Evolutionary conservation across 2,113 vertebrate genomes (phyloP), one percentile per base, ranked within the genome.

Genomic region (Cebidichthys violaceus): DNA sequence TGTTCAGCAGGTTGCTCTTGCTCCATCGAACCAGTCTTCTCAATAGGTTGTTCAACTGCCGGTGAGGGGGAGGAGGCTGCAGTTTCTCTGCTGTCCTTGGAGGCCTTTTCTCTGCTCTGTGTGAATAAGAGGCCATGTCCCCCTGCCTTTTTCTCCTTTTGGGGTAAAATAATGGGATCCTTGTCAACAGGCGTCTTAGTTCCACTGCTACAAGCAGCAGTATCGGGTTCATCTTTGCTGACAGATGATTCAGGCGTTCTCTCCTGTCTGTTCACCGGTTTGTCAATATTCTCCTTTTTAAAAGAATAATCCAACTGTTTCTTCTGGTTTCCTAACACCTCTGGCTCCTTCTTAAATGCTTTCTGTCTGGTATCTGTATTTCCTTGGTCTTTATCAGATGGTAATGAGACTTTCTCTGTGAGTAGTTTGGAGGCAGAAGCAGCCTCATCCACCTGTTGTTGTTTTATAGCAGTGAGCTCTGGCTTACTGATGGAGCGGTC

Each of bases 181-280:
- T 74, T 67, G 66, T 89, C 82, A 90, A 88, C 64, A 29, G 85
- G 61, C 10, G n/a, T 45, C 88, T 90, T 91, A 90, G 91, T 91
- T 73, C 27, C 79, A 6, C 65, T 61, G 77, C 61, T 69, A 41
- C n/a, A 13, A 62, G 79, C 55, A 43, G 77, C 70, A 62, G 75
- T 88, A 87, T 93, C 88, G 1, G 77, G 83, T 86, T 89, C 88
- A 60, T 86, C 79, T 75, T 70, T 82, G 66, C 14, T 86, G 71
- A 92, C 71, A 45, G 89, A 64, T 13, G 59, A 39, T 54, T 86
- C 60, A 59, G 86, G 41, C 35, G 66, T 39, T 60, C 22, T 77
- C 24, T 76, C 79, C 61, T 79, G 39, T 70, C n/a, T 79, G 17
- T 57, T 75, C 9, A 29, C 39, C 1, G 43, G 47, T 57, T 81